Evolutionary conservation across 2,888 invertebrate species (phyloP), one percentile per base, ranked within the genome.

Genomic region (Trilocha varians): DNA sequence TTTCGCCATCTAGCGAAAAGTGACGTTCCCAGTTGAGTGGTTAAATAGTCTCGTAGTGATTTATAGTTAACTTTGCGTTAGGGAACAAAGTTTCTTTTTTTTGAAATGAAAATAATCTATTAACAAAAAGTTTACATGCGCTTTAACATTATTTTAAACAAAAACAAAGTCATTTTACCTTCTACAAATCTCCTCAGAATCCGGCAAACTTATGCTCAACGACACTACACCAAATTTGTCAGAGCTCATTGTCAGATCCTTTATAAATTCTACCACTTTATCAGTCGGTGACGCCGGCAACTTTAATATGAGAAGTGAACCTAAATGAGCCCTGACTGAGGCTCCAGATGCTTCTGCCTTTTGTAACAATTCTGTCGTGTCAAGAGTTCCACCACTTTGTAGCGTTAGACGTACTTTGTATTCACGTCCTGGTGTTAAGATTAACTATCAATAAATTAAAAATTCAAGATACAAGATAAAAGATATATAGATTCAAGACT

Each of bases 161-260:
- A n/a, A n/a, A n/a, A n/a, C n/a, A n/a, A n/a, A n/a, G n/a, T 37
- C 13, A n/a, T 6, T 25, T 13, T 36, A 83, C 83, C 83, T 74
- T 42, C 55, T 65, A 46, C 63, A 72, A 2, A 80, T 70, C 48
- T 84, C 83, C 34, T 80, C 77, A 2, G 73, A 68, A 52, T 84
- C 83, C 0, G 83, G 70, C 32, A 83, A 53, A 35, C 69, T 76
- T 32, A 84, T 65, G 38, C 65, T 64, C 45, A 83, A 55, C 1
- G 78, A 68, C 0, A 55, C 52, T 9, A 84, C 56, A 0, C 75
- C 74, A 39, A 74, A 83, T 33, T 47, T 50, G 4, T 39, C 39
- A 0, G 65, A 35, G 16, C 78, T 67, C 0, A 60, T 51, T 0
- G 55, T 57, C 0, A 79, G 37, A 17, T 78, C 67, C 16, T 55